Evolutionary conservation across 2,888 invertebrate genomes (phyloP).

Genomic region (Cataglyphis rosenhaueri): DNA sequence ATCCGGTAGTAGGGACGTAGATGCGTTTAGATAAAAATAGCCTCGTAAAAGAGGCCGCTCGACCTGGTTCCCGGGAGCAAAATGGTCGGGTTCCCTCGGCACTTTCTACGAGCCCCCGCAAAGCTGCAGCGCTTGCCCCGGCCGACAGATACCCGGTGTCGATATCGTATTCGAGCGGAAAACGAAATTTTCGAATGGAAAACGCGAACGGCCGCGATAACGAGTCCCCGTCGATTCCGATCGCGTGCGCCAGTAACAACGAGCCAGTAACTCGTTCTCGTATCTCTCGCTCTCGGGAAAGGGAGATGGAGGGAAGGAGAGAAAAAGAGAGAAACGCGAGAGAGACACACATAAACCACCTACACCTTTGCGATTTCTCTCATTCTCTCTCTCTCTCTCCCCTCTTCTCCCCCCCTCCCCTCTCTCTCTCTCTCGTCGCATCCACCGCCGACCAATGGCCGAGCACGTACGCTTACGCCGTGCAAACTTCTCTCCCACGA

Average conservation of each 20-base stretch:
- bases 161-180: conserved; percentile 67
- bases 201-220: conserved; percentile 67
- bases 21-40: conserved; percentile 57
- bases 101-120: conserved; percentile 27
- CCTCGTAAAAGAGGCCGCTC: conserved; percentile 48
- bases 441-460: conserved; percentile 48
- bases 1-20: conserved; percentile 21
- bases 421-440: conserved; percentile 25
- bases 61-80: conserved; percentile 45
- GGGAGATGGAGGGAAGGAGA: background rate
- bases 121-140: conserved; percentile 25
- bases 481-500: conserved; percentile 45
- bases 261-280: conserved; percentile 69
- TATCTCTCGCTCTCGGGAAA: conserved; percentile 72
- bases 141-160: conserved; percentile 54
- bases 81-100: conserved; percentile 23
- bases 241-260: conserved; percentile 58
- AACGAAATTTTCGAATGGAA: conserved; percentile 68
- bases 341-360: conserved; percentile 14
- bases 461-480: conserved; percentile 44
- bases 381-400: background rate
- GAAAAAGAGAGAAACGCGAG: background rate
- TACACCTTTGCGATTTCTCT: conserved; percentile 22
- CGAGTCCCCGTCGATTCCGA: conserved; percentile 66
- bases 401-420: too few relatives aligned